phyloP scores from a whole-genome alignment of 1,140 invertebrate species.

The Dinoponera quadriceps region DNA sequence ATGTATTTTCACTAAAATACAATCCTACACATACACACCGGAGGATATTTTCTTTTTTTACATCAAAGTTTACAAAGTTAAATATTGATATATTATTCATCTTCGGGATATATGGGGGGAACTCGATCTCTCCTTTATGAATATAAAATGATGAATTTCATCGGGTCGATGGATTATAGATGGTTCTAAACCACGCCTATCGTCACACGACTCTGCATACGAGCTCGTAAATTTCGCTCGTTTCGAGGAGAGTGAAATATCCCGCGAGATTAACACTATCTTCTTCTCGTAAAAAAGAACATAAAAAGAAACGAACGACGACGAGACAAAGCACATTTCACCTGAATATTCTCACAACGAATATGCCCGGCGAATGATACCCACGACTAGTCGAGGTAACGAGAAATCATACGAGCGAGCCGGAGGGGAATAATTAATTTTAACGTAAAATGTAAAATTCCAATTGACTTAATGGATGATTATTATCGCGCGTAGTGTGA shows the following conservation, averaged over 20 bases:
- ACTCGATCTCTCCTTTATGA: not conserved
- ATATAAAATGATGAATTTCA: constrained; percentile 25
- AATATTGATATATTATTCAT: constrained; percentile 20
- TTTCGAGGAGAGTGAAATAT: not conserved
- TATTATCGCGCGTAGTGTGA: not conserved
- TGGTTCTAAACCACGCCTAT: not conserved
- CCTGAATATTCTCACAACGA: not conserved
- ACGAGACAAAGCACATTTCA: not conserved
- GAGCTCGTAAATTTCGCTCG: not conserved
- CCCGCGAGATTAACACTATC: not conserved
- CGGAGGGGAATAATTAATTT: not conserved
- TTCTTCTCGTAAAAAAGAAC: not conserved
- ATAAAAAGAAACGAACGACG: no score
- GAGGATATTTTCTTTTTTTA: not conserved
- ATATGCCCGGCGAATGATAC: not conserved
- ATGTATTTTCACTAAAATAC: not conserved
- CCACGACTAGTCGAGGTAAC: not conserved
- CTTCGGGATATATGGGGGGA: not conserved
- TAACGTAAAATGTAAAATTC: not conserved
- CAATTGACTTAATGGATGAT: constrained; percentile 28
- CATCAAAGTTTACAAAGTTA: not conserved
- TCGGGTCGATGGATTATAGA: not conserved
- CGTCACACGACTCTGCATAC: not conserved
- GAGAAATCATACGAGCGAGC: not conserved
- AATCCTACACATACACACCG: no score